These are phyloP conservation scores for Sebastes vulpes DNA, from an alignment of 2,797 vertebrate genomes.

Conservation along the genomic window DNA sequence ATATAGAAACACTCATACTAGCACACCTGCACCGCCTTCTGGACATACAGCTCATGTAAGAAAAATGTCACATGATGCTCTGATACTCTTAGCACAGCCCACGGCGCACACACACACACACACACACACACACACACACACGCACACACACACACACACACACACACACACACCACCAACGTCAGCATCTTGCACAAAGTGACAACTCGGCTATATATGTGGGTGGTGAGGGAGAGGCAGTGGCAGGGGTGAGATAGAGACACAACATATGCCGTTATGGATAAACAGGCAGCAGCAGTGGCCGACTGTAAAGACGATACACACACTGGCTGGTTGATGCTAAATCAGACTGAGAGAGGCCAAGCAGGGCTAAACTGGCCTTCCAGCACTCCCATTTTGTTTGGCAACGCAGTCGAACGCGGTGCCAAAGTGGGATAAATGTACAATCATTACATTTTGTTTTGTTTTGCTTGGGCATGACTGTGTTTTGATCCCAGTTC, in stretches of 20 bases:
- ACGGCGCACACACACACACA: not conserved
- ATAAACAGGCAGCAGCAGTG: conserved; percentile 49
- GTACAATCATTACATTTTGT: not conserved
- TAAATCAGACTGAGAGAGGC: conserved; percentile 61
- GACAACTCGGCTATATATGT: conserved; percentile 62
- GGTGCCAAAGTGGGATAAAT: conserved; percentile 26
- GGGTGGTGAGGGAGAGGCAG: conserved; percentile 50
- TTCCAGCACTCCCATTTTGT: conserved; percentile 37
- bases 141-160: not conserved
- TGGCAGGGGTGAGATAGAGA: conserved; percentile 56
- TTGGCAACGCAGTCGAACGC: conserved; percentile 30
- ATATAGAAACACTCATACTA: not conserved
- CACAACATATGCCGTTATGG: conserved; percentile 50
- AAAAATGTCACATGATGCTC: conserved; percentile 16
- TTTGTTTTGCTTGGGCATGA: not conserved
- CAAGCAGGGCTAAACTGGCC: conserved; percentile 61
- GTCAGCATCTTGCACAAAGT: conserved; percentile 74
- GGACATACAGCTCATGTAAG: conserved; percentile 15
- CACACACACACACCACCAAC: conserved; percentile 6
- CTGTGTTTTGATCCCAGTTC: not conserved
- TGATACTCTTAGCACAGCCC: conserved; percentile 6
- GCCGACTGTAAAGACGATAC: conserved; percentile 32
- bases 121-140: not conserved
- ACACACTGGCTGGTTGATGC: conserved; percentile 39
- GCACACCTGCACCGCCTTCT: not conserved